Evolutionary conservation across 2,888 invertebrate genomes (phyloP).

Genomic region (Mactromeris polynyma): DNA sequence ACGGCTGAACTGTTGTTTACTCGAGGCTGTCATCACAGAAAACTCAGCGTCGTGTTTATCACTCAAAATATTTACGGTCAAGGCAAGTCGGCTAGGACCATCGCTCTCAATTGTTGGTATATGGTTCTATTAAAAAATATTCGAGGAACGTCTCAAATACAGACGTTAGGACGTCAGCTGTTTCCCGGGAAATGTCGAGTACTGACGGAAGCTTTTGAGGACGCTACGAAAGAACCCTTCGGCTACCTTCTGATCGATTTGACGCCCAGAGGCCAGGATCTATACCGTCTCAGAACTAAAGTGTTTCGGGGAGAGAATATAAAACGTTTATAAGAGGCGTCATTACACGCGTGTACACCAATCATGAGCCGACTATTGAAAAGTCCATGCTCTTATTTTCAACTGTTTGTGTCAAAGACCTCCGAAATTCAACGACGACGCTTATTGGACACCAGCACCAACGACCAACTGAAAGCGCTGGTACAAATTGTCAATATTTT

Average conservation of each 20-base stretch:
- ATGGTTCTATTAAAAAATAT: conserved; percentile 44
- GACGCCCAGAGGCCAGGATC: conserved; percentile 39
- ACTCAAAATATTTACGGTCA: conserved; percentile 53
- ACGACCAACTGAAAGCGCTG: too few species aligned
- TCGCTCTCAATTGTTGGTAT: conserved; percentile 48
- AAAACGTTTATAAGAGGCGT: too few species aligned
- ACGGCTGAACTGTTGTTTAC: conserved; percentile 39
- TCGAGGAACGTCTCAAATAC: conserved; percentile 39
- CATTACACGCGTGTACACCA: not conserved
- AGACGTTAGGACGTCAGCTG: conserved; percentile 31
- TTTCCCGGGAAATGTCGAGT: conserved; percentile 41
- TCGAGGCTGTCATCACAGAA: conserved; percentile 52
- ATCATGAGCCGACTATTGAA: conserved; percentile 39
- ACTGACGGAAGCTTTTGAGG: conserved; percentile 46
- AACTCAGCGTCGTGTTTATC: conserved; percentile 50
- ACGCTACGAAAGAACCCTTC: conserved; percentile 52
- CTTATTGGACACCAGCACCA: too few species aligned
- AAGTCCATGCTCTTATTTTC: conserved; percentile 29
- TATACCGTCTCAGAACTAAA: conserved; percentile 50
- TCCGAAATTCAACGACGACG: conserved; percentile 18
- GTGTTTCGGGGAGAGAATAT: conserved; percentile 31
- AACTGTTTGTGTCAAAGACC: conserved; percentile 27
- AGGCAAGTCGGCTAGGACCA: conserved; percentile 53
- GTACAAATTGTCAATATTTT: too few species aligned
- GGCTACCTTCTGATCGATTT: conserved; percentile 50